Evolutionary conservation across 1,140 invertebrate genomes (phyloP).

Genomic region (Dreissena polymorpha): DNA sequence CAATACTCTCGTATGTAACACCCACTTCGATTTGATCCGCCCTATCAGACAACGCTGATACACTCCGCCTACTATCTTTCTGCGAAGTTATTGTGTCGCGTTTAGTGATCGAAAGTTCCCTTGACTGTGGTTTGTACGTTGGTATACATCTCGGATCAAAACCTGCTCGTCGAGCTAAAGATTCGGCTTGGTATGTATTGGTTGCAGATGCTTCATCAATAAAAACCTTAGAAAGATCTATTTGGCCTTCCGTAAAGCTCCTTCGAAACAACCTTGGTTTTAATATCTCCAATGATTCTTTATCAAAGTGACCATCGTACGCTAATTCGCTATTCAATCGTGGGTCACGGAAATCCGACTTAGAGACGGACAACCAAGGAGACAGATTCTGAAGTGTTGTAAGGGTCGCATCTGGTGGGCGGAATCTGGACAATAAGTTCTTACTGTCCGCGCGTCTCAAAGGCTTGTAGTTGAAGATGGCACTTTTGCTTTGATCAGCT

Average conservation of each 20-base stretch:
- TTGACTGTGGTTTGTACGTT: background rate
- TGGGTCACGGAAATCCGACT: slow-evolving; percentile 39
- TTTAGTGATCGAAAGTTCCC: background rate
- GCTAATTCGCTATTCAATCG: background rate
- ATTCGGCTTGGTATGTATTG: background rate
- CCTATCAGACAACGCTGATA: background rate
- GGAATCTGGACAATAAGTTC: background rate
- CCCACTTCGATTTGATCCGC: no score
- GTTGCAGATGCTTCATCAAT: background rate
- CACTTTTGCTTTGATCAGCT: slow-evolving; percentile 20
- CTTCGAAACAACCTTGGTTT: background rate
- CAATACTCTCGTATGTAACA: background rate
- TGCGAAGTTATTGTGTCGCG: no score
- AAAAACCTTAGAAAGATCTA: slow-evolving; percentile 5
- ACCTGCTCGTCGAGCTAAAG: no score
- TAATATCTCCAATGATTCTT: background rate
- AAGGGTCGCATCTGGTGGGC: slow-evolving; percentile 36
- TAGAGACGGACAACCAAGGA: slow-evolving; percentile 45
- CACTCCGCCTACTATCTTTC: background rate
- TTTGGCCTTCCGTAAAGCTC: slow-evolving; percentile 19
- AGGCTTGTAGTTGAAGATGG: slow-evolving; percentile 42
- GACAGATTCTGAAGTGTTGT: slow-evolving; percentile 35
- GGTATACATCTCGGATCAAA: background rate
- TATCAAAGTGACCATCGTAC: background rate
- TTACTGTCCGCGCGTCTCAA: slow-evolving; percentile 15